phyloP scores from a whole-genome alignment of 2,888 invertebrate species.

The Cephus spinipes region DNA sequence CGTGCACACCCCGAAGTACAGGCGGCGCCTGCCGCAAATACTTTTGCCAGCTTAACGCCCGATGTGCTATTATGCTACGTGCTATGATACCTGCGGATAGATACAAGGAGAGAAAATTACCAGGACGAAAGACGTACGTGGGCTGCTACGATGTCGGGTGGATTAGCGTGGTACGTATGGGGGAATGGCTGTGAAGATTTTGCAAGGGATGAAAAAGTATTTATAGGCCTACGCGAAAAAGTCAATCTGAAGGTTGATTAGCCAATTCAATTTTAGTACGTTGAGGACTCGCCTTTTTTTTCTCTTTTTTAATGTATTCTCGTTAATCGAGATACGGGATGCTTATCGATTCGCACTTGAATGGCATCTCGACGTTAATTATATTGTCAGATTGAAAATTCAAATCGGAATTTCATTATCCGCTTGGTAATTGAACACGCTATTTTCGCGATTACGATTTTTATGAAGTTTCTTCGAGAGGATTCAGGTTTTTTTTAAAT shows the following conservation, averaged over 20 bases:
- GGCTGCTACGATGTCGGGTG: neutral
- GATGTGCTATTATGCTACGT: conserved; percentile 21
- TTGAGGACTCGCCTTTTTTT: neutral
- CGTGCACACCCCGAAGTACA: conserved; percentile 28
- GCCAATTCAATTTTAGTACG: neutral
- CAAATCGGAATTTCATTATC: neutral
- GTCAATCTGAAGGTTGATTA: neutral
- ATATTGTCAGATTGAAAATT: neutral
- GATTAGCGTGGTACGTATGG: neutral
- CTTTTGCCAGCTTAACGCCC: conserved; percentile 48
- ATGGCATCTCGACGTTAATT: neutral
- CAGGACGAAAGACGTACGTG: neutral
- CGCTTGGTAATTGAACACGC: neutral
- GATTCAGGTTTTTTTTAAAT: neutral
- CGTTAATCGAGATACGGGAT: neutral
- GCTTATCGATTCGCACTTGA: neutral
- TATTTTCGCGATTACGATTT: neutral
- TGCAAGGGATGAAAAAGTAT: neutral
- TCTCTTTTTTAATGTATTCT: neutral
- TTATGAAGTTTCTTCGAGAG: neutral
- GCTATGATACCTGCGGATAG: neutral
- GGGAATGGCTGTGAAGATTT: neutral
- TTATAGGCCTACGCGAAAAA: neutral
- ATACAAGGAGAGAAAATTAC: neutral
- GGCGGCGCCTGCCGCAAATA: conserved; percentile 36